phyloP scores from a whole-genome alignment of 2,113 vertebrate genomes.

The Columba livia region DNA sequence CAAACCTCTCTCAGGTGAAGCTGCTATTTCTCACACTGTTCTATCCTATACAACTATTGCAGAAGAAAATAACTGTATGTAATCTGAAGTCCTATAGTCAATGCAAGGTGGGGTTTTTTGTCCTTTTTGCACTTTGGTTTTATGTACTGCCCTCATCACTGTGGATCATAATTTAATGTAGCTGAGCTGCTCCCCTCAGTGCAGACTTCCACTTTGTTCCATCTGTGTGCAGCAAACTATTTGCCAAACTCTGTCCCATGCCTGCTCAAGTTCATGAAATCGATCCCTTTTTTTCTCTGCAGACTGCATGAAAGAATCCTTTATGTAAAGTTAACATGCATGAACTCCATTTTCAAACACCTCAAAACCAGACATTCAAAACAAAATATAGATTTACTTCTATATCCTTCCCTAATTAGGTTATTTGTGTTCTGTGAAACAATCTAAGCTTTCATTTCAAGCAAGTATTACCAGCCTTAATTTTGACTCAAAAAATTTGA shows the following conservation, averaged over 20 bases:
- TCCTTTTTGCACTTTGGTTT: background rate
- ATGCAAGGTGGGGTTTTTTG: fast-evolving
- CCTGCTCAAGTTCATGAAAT: background rate
- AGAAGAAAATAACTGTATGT: background rate
- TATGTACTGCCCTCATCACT: background rate
- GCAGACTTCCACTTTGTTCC: background rate
- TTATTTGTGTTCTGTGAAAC: slow-evolving; percentile 29
- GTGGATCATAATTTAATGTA: background rate
- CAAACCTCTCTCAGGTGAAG: background rate
- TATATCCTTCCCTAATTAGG: slow-evolving; percentile 35
- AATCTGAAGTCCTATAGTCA: background rate
- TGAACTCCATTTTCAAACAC: slow-evolving; percentile 38
- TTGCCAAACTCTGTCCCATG: background rate
- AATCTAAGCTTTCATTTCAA: slow-evolving; percentile 40
- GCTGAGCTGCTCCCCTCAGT: background rate
- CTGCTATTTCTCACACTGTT: background rate
- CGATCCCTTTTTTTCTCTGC: background rate
- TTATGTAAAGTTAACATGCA: slow-evolving; percentile 15
- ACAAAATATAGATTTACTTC: slow-evolving; percentile 42
- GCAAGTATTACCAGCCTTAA: slow-evolving; percentile 14
- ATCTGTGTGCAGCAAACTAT: background rate
- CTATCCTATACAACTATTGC: fast-evolving
- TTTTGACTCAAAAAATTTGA: slow-evolving; percentile 4
- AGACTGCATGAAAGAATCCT: slow-evolving; percentile 21
- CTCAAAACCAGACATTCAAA: slow-evolving; percentile 26